These are phyloP conservation scores for Ctenopoma kingsleyae DNA, from an alignment of 2,797 vertebrate species.

Conservation along the genomic window DNA sequence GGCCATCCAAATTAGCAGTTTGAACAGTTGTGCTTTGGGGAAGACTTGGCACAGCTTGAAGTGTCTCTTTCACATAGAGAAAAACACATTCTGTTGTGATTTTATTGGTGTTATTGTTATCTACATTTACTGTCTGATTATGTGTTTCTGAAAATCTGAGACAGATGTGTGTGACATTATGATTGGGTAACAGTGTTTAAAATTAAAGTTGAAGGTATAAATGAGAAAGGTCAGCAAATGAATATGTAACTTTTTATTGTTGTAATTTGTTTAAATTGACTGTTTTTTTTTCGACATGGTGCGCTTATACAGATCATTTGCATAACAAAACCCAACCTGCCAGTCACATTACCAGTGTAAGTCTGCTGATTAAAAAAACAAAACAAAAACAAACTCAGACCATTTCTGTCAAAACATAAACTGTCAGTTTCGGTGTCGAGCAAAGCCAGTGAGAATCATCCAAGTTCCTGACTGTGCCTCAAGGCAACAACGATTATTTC, in stretches of 20 bases:
- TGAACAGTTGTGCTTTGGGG: conserved; percentile 58
- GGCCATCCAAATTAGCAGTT: conserved; percentile 61
- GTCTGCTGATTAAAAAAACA: neutral
- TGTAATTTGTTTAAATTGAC: neutral
- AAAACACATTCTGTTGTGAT: neutral
- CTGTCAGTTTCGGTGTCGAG: conserved; percentile 75
- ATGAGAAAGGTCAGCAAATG: no score
- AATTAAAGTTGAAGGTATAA: neutral
- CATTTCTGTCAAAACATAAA: conserved; percentile 67
- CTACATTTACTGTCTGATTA: neutral
- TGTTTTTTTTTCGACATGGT: neutral
- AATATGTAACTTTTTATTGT: neutral
- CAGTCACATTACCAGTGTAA: conserved; percentile 6
- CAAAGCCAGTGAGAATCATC: conserved; percentile 51
- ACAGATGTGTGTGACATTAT: neutral
- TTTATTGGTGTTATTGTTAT: conserved; percentile 24
- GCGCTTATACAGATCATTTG: neutral
- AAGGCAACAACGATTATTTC: conserved; percentile 72
- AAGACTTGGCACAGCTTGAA: conserved; percentile 33
- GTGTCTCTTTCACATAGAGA: conserved; percentile 43
- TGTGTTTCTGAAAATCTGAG: neutral
- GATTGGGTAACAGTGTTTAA: neutral
- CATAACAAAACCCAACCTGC: conserved; percentile 27
- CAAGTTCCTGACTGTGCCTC: conserved; percentile 62
- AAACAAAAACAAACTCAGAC: neutral